Percentiles rank a stretch among this genome's conserved stretches.
phyloP scores from a whole-genome alignment of 2,797 vertebrate genomes.

The Enoplosus armatus region DNA sequence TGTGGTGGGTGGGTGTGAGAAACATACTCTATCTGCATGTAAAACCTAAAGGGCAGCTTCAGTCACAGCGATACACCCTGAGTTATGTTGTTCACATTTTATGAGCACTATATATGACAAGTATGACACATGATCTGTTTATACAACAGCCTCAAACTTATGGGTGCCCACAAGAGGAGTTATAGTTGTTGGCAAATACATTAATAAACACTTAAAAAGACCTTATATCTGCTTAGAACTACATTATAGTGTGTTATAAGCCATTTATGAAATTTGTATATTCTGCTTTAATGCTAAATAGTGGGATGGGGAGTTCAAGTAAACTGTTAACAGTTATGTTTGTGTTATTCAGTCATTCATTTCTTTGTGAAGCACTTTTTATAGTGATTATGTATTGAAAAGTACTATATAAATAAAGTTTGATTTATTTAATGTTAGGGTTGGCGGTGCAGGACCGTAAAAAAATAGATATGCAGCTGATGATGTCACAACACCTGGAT shows the following conservation, averaged over 20 bases:
- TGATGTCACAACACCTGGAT: background rate
- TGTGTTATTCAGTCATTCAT: background rate
- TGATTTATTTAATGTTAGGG: background rate
- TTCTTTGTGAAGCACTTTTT: background rate
- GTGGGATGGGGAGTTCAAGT: background rate
- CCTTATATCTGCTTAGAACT: background rate
- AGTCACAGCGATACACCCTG: background rate
- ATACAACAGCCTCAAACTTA: too few species aligned
- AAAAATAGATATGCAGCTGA: background rate
- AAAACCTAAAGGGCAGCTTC: conserved; percentile 4
- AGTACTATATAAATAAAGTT: background rate
- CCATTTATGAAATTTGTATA: background rate
- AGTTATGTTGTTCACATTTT: background rate
- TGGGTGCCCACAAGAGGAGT: too few species aligned
- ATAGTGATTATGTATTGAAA: background rate
- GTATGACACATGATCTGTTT: too few species aligned
- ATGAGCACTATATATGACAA: too few species aligned
- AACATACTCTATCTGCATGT: background rate
- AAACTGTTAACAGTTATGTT: background rate
- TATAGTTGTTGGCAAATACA: too few species aligned
- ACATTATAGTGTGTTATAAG: background rate
- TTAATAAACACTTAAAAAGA: background rate
- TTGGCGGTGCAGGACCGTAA: background rate
- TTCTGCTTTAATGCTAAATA: background rate
- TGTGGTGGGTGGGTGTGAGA: background rate